phyloP scores from a whole-genome alignment of 92 coral and sea anemone genomes.

The Zoanthus solanderi region DNA sequence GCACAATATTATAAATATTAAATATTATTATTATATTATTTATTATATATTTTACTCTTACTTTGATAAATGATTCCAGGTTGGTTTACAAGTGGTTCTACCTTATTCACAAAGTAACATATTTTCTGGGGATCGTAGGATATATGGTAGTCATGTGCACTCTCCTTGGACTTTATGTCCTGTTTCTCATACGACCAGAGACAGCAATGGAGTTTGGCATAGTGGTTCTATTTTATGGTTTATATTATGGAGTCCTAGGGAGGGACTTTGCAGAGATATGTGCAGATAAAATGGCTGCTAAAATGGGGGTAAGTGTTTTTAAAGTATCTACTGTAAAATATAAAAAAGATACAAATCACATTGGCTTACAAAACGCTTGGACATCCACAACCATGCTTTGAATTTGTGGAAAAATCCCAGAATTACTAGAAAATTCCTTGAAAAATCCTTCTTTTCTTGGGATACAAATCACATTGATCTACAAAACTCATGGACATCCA shows the following conservation, averaged over 20 bases:
- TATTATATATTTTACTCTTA: background rate
- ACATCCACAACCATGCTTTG: too few species aligned
- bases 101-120: constrained; percentile 88
- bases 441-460: too few species aligned
- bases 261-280: constrained; percentile 99
- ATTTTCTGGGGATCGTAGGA: constrained; percentile 90
- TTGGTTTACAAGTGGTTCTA: constrained; percentile 98
- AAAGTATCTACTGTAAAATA: too few species aligned
- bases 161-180: constrained; percentile 86
- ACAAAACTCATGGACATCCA: too few species aligned
- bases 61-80: constrained; percentile 52
- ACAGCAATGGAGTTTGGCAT: constrained; percentile 96
- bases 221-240: constrained; percentile 91
- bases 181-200: constrained; percentile 90
- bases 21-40: too few species aligned
- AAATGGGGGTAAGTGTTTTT: constrained; percentile 88
- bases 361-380: too few species aligned
- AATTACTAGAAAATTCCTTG: too few species aligned
- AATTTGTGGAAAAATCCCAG: too few species aligned
- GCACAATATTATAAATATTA: too few species aligned
- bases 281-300: constrained; percentile 99
- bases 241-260: constrained; percentile 97
- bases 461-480: too few species aligned
- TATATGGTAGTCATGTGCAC: constrained; percentile 90
- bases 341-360: too few species aligned